A percentile compares a stretch with the other conserved stretches of the same genome.
phyloP scores from a whole-genome alignment of 2,888 invertebrate species.

The Tetrapedia diversipes region DNA sequence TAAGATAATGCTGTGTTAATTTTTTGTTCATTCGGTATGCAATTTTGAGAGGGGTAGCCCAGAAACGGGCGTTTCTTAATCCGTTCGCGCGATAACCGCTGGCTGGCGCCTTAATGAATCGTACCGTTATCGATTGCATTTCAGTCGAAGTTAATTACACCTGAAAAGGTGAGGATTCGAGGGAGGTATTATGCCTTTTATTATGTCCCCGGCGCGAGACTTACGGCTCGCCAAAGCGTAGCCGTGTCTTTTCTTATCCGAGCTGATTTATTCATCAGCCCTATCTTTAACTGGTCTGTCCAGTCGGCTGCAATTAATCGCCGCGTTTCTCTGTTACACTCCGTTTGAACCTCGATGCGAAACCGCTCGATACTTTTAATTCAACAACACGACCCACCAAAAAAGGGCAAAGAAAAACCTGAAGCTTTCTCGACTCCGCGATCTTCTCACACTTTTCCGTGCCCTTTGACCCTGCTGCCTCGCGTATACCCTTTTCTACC shows the following conservation, averaged over 20 bases:
- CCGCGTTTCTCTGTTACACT: conserved; percentile 16
- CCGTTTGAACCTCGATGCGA: neutral
- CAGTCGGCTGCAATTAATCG: conserved; percentile 33
- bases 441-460: neutral
- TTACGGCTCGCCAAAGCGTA: conserved; percentile 6
- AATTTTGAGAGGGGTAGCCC: too few species aligned
- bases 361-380: neutral
- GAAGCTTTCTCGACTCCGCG: neutral
- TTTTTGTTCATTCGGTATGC: too few species aligned
- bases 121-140: too few species aligned
- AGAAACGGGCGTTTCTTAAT: too few species aligned
- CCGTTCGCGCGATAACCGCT: too few species aligned
- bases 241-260: conserved; percentile 25
- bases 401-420: too few species aligned
- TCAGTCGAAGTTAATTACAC: too few species aligned
- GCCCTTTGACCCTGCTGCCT: neutral
- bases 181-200: conserved; percentile 1
- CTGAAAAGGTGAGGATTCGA: neutral
- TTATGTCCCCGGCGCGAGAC: neutral
- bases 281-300: conserved; percentile 32
- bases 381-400: neutral
- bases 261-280: conserved; percentile 24
- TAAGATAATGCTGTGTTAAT: too few species aligned
- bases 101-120: too few species aligned
- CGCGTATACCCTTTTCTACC: neutral